These are phyloP conservation scores for Erannis defoliaria DNA, from an alignment of 2,888 invertebrate species.

Conservation along the genomic window DNA sequence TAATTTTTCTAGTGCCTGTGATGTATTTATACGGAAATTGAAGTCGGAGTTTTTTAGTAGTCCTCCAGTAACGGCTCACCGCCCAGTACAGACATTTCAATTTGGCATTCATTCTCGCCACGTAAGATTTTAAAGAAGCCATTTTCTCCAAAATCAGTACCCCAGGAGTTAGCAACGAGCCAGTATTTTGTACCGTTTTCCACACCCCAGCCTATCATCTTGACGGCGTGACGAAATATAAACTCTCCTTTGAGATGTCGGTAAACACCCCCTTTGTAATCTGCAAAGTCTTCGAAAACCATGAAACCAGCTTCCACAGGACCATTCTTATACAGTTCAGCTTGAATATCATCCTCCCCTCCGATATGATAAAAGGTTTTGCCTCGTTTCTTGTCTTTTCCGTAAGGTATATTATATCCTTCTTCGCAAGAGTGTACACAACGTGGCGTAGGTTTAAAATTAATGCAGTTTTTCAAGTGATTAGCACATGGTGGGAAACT, in stretches of 20 bases:
- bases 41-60: neutral
- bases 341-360: slow-evolving; percentile 71
- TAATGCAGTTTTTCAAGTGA: slow-evolving; percentile 12
- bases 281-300: slow-evolving; percentile 23
- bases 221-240: slow-evolving; percentile 28
- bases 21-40: neutral
- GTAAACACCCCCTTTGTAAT: slow-evolving; percentile 36
- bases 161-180: slow-evolving; percentile 95
- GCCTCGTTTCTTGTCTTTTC: slow-evolving; percentile 72
- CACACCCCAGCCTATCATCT: slow-evolving; percentile 92
- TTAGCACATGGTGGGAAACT: slow-evolving; percentile 89
- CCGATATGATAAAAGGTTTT: neutral
- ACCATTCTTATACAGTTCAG: slow-evolving; percentile 89
- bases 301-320: slow-evolving; percentile 79
- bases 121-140: slow-evolving; percentile 90
- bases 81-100: slow-evolving; percentile 1
- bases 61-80: slow-evolving; percentile 19
- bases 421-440: slow-evolving; percentile 23
- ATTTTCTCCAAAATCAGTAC: slow-evolving; percentile 92
- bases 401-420: slow-evolving; percentile 84
- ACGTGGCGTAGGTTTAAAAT: slow-evolving; percentile 9
- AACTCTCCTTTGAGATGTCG: slow-evolving; percentile 7
- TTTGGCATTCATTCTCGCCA: slow-evolving; percentile 26
- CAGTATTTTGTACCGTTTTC: slow-evolving; percentile 90
- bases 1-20: no score